phyloP scores from a whole-genome alignment of 1,140 invertebrate genomes.

The Drosophila ogumai region DNA sequence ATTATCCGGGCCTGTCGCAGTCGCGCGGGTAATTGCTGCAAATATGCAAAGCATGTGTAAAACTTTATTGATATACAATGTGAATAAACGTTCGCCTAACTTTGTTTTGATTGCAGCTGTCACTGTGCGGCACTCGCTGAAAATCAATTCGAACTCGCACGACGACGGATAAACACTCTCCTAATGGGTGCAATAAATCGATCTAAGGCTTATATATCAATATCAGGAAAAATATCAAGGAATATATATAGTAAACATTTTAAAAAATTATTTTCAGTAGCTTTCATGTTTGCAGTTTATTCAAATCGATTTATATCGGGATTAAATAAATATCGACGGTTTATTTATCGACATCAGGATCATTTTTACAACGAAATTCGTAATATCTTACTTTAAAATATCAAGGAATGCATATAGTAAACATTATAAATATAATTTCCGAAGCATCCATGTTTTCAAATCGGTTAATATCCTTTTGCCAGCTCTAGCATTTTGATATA shows the following conservation, averaged over 20 bases:
- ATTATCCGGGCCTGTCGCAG: constrained; percentile 66
- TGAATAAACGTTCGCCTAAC: constrained; percentile 54
- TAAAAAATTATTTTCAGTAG: not conserved
- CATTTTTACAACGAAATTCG: too few species aligned
- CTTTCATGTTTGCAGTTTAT: not conserved
- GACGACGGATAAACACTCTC: constrained; percentile 17
- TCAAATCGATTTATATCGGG: not conserved
- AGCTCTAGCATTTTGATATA: not conserved
- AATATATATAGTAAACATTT: not conserved
- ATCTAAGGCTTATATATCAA: not conserved
- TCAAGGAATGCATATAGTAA: not conserved
- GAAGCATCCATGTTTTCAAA: not conserved
- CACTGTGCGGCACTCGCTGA: constrained; percentile 40
- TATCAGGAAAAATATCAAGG: not conserved
- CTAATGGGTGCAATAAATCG: not conserved
- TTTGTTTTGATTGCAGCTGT: constrained; percentile 72
- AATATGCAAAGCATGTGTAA: constrained; percentile 70
- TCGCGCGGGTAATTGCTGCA: constrained; percentile 42
- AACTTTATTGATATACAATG: constrained; percentile 58
- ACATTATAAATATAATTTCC: not conserved
- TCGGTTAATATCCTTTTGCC: not conserved
- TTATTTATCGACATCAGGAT: not conserved
- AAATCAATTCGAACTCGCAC: constrained; percentile 10
- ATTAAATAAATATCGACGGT: not conserved
- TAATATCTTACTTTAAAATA: not conserved